These are phyloP conservation scores for Cataglyphis rosenhaueri DNA, from an alignment of 2,888 invertebrate genomes.

Conservation along the genomic window DNA sequence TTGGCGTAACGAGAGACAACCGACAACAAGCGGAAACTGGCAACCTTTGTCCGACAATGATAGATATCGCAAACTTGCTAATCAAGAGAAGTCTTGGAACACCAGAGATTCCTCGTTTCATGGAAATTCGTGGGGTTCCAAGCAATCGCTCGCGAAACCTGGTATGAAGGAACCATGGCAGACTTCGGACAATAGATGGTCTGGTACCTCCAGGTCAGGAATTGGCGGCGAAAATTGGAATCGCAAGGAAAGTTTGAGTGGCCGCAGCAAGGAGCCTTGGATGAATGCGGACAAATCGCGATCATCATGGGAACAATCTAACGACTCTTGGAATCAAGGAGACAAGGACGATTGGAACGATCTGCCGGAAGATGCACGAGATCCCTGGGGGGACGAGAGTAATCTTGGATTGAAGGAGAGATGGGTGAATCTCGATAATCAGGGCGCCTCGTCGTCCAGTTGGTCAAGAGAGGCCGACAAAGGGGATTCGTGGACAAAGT, in stretches of 20 bases:
- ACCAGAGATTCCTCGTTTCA: conserved; percentile 53
- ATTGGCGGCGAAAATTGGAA: conserved; percentile 76
- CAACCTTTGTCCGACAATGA: conserved; percentile 64
- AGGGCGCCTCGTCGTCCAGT: conserved; percentile 48
- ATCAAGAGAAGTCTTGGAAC: conserved; percentile 70
- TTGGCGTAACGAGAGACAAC: conserved; percentile 66
- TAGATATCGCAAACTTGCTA: conserved; percentile 65
- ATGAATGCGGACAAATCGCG: conserved; percentile 71
- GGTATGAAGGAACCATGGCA: conserved; percentile 65
- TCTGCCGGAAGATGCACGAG: conserved; percentile 83
- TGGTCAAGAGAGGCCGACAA: conserved; percentile 72
- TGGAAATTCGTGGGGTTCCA: conserved; percentile 60
- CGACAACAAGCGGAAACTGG: conserved; percentile 66
- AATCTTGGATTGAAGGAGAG: conserved; percentile 68
- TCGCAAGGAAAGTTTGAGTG: conserved; percentile 75
- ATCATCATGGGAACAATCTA: conserved; percentile 72
- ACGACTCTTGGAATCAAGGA: conserved; percentile 66
- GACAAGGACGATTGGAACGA: conserved; percentile 82
- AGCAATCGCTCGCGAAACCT: conserved; percentile 44
- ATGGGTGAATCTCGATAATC: conserved; percentile 63
- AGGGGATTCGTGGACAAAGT: conserved; percentile 69
- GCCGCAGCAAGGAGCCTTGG: conserved; percentile 72
- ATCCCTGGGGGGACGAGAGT: conserved; percentile 83
- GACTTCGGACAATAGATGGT: conserved; percentile 62
- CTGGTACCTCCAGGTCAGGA: conserved; percentile 36